Conservation (phyloP, 2,888 invertebrate genomes). For the Urechis unicinctus region DNA sequence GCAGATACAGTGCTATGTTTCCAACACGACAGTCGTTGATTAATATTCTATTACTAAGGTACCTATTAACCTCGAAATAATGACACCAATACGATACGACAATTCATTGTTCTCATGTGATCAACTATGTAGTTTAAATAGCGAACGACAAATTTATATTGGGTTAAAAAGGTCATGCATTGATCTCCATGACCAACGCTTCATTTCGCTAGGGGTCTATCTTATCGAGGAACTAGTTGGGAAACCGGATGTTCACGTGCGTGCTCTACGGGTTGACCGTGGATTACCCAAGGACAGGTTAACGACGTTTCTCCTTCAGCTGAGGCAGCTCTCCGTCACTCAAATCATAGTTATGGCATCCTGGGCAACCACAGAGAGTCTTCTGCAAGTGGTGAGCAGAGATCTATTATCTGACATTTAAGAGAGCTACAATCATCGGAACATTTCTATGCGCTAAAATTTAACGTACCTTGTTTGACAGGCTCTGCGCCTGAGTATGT, state of each 20-base stretch:
- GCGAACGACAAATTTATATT: too few species aligned
- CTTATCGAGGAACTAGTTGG: neutral
- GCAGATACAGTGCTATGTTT: too few species aligned
- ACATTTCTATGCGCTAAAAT: too few species aligned
- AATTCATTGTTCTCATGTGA: too few species aligned
- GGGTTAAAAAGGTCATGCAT: too few species aligned
- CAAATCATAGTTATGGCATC: neutral
- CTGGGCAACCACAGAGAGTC: neutral
- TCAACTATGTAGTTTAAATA: too few species aligned
- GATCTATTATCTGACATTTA: neutral
- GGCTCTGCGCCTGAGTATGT: conserved; percentile 38
- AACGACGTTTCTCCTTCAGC: neutral
- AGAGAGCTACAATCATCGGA: neutral
- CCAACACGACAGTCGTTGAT: too few species aligned
- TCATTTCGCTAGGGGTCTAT: too few species aligned
- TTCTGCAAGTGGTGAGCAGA: neutral
- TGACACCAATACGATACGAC: too few species aligned
- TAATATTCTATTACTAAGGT: too few species aligned
- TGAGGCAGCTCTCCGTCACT: neutral
- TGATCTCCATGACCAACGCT: too few species aligned
- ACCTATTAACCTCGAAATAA: too few species aligned
- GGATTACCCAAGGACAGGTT: neutral
- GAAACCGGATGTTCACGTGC: neutral
- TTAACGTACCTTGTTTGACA: conserved; percentile 17
- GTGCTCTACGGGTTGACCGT: neutral